Percentiles rank a stretch among this genome's conserved stretches.
phyloP scores from a whole-genome alignment of 2,113 vertebrate species.

The Mohoua ochrocephala region DNA sequence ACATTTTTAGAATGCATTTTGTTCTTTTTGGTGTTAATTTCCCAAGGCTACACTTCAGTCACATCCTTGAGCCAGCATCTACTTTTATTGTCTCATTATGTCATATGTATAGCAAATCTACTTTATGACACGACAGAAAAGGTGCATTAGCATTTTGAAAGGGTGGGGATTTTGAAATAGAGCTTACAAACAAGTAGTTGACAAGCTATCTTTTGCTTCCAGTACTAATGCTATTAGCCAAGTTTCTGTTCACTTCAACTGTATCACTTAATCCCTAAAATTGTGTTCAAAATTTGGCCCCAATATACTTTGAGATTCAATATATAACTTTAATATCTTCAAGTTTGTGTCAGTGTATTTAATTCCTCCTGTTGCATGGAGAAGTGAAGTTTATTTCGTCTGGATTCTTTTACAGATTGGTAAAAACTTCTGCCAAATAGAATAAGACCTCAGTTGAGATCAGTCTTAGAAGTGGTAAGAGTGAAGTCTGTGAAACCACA shows the following conservation, averaged over 20 bases:
- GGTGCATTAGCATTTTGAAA: neutral
- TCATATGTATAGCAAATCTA: neutral
- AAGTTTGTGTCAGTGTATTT: neutral
- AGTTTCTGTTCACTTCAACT: neutral
- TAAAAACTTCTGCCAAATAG: neutral
- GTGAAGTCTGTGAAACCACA: neutral
- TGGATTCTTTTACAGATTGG: neutral
- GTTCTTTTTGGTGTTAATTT: neutral
- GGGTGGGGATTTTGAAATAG: neutral
- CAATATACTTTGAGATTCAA: neutral
- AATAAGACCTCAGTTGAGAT: neutral
- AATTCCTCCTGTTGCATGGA: neutral
- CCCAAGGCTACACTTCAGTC: neutral
- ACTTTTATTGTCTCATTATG: neutral
- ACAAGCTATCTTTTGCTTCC: neutral
- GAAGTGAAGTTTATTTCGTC: neutral
- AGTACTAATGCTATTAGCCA: neutral
- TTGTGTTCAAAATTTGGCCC: neutral
- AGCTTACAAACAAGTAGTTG: neutral
- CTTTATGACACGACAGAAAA: neutral
- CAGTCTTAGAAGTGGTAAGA: slow-evolving; percentile 10
- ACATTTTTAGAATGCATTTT: neutral
- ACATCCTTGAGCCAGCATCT: neutral
- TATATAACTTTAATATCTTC: neutral
- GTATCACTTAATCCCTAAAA: neutral